These are phyloP conservation scores for Nicator chloris DNA, from an alignment of 2,113 vertebrate species.

Conservation along the genomic window DNA sequence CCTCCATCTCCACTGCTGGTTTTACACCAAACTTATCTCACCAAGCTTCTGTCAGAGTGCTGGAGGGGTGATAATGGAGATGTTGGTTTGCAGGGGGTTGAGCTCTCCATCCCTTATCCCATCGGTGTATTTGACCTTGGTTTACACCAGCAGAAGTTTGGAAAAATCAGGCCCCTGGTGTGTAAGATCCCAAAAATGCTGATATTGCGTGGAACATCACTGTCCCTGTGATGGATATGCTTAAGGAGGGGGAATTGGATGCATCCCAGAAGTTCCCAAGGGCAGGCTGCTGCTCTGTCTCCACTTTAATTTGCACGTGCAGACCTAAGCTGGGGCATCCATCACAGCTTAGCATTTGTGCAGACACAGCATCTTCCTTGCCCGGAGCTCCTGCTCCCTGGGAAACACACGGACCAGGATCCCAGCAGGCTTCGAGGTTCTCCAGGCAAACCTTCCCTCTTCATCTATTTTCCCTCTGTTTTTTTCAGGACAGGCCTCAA, in stretches of 20 bases:
- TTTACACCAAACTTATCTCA: neutral
- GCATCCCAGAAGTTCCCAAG: neutral
- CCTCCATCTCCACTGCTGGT: neutral
- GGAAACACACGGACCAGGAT: neutral
- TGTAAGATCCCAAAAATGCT: neutral
- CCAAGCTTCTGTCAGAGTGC: neutral
- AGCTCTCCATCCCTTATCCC: neutral
- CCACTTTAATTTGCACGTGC: neutral
- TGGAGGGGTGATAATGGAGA: neutral
- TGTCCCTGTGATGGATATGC: accelerated
- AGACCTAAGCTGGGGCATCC: neutral
- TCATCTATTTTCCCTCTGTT: neutral
- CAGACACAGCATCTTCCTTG: neutral
- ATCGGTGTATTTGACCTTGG: neutral
- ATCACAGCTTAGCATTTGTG: neutral
- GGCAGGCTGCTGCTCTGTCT: neutral
- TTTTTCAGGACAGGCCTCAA: slow-evolving; percentile 81
- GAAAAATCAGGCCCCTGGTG: neutral
- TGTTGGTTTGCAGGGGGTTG: neutral
- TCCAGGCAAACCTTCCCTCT: neutral
- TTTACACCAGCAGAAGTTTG: neutral
- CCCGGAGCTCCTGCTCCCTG: neutral
- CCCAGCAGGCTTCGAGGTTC: accelerated
- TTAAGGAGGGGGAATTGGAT: neutral
- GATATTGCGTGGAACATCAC: accelerated